Percentiles rank a stretch among this genome's conserved stretches.
phyloP scores from a whole-genome alignment of 1,140 invertebrate species.

The Drosophila ficusphila region DNA sequence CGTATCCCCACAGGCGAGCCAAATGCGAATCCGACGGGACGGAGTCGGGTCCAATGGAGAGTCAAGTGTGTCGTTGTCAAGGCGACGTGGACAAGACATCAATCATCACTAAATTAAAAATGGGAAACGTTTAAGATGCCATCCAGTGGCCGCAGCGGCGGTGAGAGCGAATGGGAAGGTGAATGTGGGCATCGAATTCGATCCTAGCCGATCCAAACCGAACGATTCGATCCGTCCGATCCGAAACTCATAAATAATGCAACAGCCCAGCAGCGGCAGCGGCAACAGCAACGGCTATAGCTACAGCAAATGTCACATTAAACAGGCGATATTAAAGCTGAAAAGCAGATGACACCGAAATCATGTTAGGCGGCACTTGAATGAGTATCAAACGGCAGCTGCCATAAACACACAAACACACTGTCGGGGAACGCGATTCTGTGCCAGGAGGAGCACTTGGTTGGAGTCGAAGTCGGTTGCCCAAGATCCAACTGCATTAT shows the following conservation, averaged over 20 bases:
- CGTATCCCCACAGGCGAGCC: slow-evolving; percentile 66
- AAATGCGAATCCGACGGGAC: slow-evolving; percentile 25
- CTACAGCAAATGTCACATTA: slow-evolving; percentile 75
- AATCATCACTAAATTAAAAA: slow-evolving; percentile 83
- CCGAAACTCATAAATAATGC: slow-evolving; percentile 77
- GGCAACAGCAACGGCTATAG: slow-evolving; percentile 25
- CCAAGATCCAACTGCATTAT: slow-evolving; percentile 9
- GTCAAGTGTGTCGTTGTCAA: slow-evolving; percentile 75
- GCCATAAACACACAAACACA: slow-evolving; percentile 79
- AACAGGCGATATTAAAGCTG: slow-evolving; percentile 81
- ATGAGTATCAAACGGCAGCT: slow-evolving; percentile 83
- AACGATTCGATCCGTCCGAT: slow-evolving; percentile 15
- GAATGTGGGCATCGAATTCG: slow-evolving; percentile 45
- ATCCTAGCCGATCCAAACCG: slow-evolving; percentile 8
- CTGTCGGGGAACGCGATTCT: slow-evolving; percentile 38
- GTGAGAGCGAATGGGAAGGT: slow-evolving; percentile 30
- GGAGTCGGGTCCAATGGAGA: slow-evolving; percentile 20
- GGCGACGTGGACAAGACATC: slow-evolving; percentile 76
- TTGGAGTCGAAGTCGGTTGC: not conserved
- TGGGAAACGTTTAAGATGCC: slow-evolving; percentile 76
- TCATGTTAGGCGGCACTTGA: slow-evolving; percentile 82
- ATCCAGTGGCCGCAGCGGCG: slow-evolving; percentile 33
- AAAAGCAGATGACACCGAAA: slow-evolving; percentile 83
- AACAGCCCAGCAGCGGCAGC: slow-evolving; percentile 26
- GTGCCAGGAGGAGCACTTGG: slow-evolving; percentile 23